phyloP scores from a whole-genome alignment of 2,113 vertebrate species.

The Rhadina sibilatrix region DNA sequence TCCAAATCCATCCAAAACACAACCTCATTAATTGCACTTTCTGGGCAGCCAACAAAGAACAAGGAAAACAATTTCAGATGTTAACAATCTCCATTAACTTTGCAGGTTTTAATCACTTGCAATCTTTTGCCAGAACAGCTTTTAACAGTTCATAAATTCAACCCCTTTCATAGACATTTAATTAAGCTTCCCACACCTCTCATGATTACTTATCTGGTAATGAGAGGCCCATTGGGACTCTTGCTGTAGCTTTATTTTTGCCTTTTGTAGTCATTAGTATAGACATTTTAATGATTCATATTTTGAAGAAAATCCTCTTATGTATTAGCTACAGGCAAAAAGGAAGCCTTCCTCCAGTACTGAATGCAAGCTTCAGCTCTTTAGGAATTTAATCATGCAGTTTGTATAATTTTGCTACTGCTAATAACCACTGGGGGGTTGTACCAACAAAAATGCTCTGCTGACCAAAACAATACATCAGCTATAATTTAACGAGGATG shows the following conservation, averaged over 20 bases:
- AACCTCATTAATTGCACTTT: neutral
- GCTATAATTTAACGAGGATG: neutral
- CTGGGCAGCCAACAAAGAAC: neutral
- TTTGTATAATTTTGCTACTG: neutral
- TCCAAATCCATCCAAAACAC: neutral
- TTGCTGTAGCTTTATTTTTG: neutral
- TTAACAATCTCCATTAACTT: neutral
- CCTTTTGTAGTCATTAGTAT: constrained; percentile 17
- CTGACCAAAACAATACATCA: constrained; percentile 8
- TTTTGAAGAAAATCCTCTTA: constrained; percentile 43
- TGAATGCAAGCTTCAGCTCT: neutral
- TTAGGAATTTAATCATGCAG: neutral
- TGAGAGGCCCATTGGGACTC: constrained; percentile 16
- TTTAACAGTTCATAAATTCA: constrained; percentile 37
- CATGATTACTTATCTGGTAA: constrained; percentile 47
- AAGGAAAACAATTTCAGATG: neutral
- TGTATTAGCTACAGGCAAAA: constrained; percentile 26
- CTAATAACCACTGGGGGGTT: neutral
- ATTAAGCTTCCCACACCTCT: constrained; percentile 44
- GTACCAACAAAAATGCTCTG: neutral
- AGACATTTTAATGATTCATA: constrained; percentile 30
- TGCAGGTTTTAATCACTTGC: constrained; percentile 15
- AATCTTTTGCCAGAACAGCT: constrained; percentile 10
- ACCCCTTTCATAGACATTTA: neutral
- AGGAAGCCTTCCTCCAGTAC: neutral